Conservation (phyloP, 2,888 invertebrate genomes). For the Penaeus monodon region DNA sequence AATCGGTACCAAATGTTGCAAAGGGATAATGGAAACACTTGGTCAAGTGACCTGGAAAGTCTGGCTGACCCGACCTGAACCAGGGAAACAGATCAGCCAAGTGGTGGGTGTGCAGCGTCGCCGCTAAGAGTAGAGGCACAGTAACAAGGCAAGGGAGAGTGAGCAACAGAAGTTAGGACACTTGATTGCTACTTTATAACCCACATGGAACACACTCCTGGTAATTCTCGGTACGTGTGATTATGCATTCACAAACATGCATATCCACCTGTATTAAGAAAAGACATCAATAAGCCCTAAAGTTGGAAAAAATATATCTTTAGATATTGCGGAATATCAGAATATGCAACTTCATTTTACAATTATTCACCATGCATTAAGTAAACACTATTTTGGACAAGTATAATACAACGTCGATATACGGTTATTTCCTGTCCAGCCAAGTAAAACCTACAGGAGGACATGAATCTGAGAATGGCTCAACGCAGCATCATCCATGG, state of each 20-base stretch:
- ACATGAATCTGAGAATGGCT: no score
- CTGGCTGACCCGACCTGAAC: no score
- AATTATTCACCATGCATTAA: background rate
- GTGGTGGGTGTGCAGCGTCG: no score
- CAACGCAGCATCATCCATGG: no score
- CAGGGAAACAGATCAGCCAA: no score
- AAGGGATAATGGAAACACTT: no score
- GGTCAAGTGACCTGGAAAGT: no score
- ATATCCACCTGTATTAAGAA: slow-evolving; percentile 19
- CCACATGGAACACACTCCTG: slow-evolving; percentile 16
- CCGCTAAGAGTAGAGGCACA: slow-evolving; percentile 37
- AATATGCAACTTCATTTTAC: no score
- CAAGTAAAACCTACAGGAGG: no score
- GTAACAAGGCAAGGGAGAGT: slow-evolving; percentile 48
- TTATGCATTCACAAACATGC: background rate
- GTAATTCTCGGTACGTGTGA: slow-evolving; percentile 1
- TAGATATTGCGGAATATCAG: background rate
- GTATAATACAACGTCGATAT: no score
- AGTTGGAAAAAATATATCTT: slow-evolving; percentile 6
- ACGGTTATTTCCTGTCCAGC: no score
- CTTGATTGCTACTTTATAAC: slow-evolving; percentile 19
- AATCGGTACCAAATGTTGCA: no score
- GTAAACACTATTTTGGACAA: background rate
- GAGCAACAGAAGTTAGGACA: slow-evolving; percentile 41
- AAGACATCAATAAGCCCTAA: background rate